A percentile compares a stretch with the other conserved stretches of the same genome.
Conservation (phyloP, 2,888 invertebrate species). For the Opisthograptis luteolata region DNA sequence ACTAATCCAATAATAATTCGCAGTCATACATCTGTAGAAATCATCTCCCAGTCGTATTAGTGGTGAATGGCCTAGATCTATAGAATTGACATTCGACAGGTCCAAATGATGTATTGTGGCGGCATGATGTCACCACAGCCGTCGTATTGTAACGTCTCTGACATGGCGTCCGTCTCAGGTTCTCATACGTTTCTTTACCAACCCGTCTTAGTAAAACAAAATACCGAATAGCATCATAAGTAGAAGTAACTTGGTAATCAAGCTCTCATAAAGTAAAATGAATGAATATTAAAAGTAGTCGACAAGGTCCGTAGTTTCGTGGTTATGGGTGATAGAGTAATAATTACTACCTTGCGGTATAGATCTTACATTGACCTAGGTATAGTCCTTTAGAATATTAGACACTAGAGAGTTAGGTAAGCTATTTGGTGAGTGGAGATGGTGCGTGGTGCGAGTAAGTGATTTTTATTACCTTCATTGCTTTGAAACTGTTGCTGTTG, state of each 20-base stretch:
- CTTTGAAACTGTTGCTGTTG: constrained; percentile 38
- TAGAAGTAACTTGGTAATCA: background rate
- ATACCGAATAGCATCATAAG: background rate
- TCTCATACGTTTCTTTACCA: constrained; percentile 24
- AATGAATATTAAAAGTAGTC: background rate
- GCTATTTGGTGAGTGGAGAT: constrained; percentile 44
- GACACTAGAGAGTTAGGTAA: constrained; percentile 6
- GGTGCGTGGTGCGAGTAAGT: constrained; percentile 83
- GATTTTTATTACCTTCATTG: constrained; percentile 47
- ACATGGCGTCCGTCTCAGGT: constrained; percentile 77
- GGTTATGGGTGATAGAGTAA: constrained; percentile 1
- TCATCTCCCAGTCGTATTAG: too few species aligned
- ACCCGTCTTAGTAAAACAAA: constrained; percentile 1
- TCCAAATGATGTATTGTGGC: constrained; percentile 77
- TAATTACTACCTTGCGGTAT: constrained; percentile 4
- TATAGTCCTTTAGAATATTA: constrained; percentile 7
- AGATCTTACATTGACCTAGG: constrained; percentile 1
- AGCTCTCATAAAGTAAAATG: background rate
- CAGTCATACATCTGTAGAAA: too few species aligned
- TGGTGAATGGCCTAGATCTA: background rate
- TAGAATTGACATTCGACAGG: constrained; percentile 52
- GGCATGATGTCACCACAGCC: constrained; percentile 78
- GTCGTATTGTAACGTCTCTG: constrained; percentile 78
- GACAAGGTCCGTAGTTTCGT: background rate
- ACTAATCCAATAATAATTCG: too few species aligned